phyloP scores from a whole-genome alignment of 2,113 vertebrate species.

The Bufo gargarizans region DNA sequence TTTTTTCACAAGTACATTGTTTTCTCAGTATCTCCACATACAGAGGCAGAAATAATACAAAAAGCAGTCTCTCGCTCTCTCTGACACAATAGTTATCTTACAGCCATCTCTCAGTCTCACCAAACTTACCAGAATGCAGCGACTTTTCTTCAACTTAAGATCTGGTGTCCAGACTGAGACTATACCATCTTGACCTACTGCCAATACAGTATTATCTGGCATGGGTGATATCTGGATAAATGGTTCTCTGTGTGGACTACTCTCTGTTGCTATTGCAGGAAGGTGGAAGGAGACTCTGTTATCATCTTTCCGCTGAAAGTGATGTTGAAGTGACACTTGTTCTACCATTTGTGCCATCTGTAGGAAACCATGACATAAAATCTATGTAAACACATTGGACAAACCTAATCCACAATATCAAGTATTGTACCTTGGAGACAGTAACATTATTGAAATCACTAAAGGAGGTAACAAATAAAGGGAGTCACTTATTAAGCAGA shows the following conservation, averaged over 20 bases:
- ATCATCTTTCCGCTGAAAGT: not conserved
- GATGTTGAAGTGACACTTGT: not conserved
- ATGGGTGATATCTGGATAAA: slow-evolving; percentile 58
- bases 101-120: not conserved
- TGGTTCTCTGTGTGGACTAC: slow-evolving; percentile 34
- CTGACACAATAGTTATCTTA: no score
- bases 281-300: slow-evolving; percentile 46
- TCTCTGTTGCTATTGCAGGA: slow-evolving; percentile 45
- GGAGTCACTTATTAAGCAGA: no score
- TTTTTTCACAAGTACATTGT: no score
- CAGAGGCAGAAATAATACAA: no score
- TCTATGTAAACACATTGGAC: not conserved
- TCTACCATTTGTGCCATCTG: not conserved
- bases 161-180: slow-evolving; percentile 58
- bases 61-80: no score
- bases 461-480: no score
- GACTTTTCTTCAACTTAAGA: slow-evolving; percentile 56
- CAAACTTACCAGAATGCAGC: slow-evolving; percentile 35
- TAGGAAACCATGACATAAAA: not conserved
- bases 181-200: slow-evolving; percentile 50
- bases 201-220: slow-evolving; percentile 49
- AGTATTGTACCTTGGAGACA: no score
- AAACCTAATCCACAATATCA: not conserved
- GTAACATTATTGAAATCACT: no score
- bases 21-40: no score